These are phyloP conservation scores for Anguilla megastoma DNA, from an alignment of 2,797 vertebrate species.

Conservation along the genomic window DNA sequence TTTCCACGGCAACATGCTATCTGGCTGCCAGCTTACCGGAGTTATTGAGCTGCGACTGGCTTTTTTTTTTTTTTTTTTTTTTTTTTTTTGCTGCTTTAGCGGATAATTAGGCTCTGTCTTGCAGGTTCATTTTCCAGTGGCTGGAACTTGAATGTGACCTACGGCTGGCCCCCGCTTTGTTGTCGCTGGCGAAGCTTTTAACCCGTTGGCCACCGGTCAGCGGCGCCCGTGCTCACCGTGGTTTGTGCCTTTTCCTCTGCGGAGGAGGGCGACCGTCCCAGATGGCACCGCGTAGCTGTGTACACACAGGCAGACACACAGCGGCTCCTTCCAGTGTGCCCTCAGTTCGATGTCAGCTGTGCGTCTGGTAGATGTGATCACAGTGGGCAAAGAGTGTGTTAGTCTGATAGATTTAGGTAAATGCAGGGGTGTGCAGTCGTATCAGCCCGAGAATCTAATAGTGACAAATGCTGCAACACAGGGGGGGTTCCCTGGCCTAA, in stretches of 20 bases:
- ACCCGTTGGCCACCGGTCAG: conserved; percentile 67
- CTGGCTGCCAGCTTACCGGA: conserved; percentile 92
- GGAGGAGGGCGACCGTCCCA: conserved; percentile 30
- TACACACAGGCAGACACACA: not conserved
- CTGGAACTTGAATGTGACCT: conserved; percentile 86
- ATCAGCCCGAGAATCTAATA: not conserved
- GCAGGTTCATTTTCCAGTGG: conserved; percentile 89
- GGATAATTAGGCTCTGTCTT: conserved; percentile 97
- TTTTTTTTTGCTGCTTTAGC: conserved; percentile 83
- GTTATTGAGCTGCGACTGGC: conserved; percentile 97
- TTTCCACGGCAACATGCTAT: conserved; percentile 94
- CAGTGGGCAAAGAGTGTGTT: not conserved
- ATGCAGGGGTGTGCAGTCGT: not conserved
- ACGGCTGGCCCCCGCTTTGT: conserved; percentile 81
- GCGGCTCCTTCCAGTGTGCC: not conserved
- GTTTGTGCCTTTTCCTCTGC: conserved; percentile 25
- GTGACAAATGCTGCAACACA: not conserved
- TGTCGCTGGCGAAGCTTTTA: conserved; percentile 81
- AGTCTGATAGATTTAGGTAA: not conserved
- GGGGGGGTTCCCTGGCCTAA: not conserved
- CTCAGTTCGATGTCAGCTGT: not conserved
- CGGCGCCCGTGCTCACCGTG: conserved; percentile 16
- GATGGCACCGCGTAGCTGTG: conserved; percentile 19
- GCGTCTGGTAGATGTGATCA: not conserved
- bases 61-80: conserved; percentile 46